Percentiles rank a stretch among this genome's conserved stretches.
Conservation (phyloP, 2,113 vertebrate genomes). For the Scopus umbretta region DNA sequence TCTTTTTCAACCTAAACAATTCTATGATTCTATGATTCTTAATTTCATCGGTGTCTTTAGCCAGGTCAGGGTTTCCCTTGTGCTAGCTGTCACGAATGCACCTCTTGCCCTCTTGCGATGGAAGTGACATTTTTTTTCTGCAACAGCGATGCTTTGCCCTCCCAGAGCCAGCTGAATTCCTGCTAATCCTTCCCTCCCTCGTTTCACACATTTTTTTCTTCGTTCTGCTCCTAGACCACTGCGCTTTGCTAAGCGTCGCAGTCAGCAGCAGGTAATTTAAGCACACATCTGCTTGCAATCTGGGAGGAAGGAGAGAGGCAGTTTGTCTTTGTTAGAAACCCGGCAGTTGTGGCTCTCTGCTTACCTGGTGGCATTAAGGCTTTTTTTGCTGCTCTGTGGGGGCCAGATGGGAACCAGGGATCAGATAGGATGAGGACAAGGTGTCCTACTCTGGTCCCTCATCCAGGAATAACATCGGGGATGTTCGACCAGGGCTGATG, state of each 20-base stretch:
- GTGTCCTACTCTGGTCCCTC: background rate
- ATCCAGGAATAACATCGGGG: rapidly evolving
- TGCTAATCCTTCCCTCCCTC: conserved; percentile 18
- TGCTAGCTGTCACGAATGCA: background rate
- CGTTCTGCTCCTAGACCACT: background rate
- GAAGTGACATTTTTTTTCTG: background rate
- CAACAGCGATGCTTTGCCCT: background rate
- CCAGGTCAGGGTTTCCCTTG: background rate
- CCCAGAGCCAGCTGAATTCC: conserved; percentile 30
- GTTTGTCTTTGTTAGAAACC: conserved; percentile 42
- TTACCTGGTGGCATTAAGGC: conserved; percentile 4
- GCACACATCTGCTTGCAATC: conserved; percentile 67
- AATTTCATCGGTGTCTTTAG: background rate
- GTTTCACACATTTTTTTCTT: conserved; percentile 25
- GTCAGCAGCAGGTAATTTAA: conserved; percentile 56
- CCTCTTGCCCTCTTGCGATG: background rate
- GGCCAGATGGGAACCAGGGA: background rate
- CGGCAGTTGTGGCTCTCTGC: background rate
- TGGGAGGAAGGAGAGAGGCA: conserved; percentile 33
- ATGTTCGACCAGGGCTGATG: rapidly evolving
- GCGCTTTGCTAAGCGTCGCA: background rate
- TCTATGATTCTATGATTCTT: background rate
- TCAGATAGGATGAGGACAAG: background rate
- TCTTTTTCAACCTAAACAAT: no score
- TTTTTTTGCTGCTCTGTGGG: background rate